A percentile compares a stretch with the other conserved stretches of the same genome.
Evolutionary conservation across 1,140 invertebrate genomes (phyloP).

Genomic region (Phymorhynchus buccinoides): DNA sequence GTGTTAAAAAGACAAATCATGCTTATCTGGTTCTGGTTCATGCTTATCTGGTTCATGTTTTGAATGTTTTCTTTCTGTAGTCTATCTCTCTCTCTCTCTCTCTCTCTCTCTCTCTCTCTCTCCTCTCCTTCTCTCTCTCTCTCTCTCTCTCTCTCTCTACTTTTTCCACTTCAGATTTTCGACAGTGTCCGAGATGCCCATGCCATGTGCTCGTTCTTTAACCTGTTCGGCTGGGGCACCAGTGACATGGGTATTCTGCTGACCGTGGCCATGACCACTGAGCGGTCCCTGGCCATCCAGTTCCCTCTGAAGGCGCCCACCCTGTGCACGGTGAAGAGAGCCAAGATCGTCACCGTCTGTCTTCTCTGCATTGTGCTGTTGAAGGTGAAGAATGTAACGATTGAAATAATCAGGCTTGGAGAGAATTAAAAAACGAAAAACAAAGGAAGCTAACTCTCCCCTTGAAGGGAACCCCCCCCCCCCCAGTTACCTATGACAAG

Average conservation of each 20-base stretch:
- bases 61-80: too few species aligned
- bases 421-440: too few species aligned
- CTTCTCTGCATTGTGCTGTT: conserved; percentile 42
- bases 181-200: conserved; percentile 38
- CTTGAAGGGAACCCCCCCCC: too few species aligned
- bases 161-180: conserved; percentile 29
- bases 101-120: too few species aligned
- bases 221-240: conserved; percentile 59
- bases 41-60: too few species aligned
- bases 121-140: too few species aligned
- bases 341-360: conserved; percentile 45
- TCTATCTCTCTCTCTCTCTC: too few species aligned
- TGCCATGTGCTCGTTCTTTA: conserved; percentile 58
- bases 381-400: conserved; percentile 47
- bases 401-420: too few species aligned
- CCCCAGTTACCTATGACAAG: too few species aligned
- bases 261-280: conserved; percentile 63
- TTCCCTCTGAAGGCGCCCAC: conserved; percentile 56
- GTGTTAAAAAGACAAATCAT: too few species aligned
- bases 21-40: too few species aligned
- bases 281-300: conserved; percentile 58
- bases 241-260: conserved; percentile 65
- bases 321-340: conserved; percentile 54
- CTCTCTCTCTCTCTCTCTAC: neutral
- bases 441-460: too few species aligned